Evolutionary conservation across 1,140 invertebrate species (phyloP).

Genomic region (Pararge aegeria): DNA sequence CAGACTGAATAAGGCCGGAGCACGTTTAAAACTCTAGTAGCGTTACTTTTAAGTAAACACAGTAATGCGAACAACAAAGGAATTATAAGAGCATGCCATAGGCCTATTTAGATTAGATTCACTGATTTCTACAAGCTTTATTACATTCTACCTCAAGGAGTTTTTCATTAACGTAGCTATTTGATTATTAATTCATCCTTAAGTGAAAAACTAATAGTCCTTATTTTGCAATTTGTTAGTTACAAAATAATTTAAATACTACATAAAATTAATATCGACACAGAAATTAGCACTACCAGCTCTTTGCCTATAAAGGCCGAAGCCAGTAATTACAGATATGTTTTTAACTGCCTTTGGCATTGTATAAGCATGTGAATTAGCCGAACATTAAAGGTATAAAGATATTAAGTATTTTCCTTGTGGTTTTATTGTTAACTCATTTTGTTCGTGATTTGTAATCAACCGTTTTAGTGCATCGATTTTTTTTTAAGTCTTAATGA

Average conservation of each 20-base stretch:
- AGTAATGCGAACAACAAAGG: too few species aligned
- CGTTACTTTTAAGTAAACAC: too few species aligned
- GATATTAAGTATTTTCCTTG: constrained; percentile 21
- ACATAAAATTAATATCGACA: not conserved
- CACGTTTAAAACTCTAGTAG: too few species aligned
- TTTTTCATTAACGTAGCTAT: not conserved
- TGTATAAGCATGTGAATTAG: constrained; percentile 21
- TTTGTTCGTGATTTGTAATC: constrained; percentile 3
- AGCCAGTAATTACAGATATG: constrained; percentile 21
- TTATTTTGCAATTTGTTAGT: not conserved
- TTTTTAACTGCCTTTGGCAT: constrained; percentile 12
- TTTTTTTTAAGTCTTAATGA: too few species aligned
- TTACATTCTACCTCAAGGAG: too few species aligned
- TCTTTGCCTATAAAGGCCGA: constrained; percentile 23
- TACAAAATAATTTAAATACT: not conserved
- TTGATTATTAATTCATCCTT: not conserved
- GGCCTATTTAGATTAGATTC: too few species aligned
- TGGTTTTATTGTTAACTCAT: constrained; percentile 11
- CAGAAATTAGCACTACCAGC: not conserved
- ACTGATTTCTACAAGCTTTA: too few species aligned
- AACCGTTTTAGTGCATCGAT: too few species aligned
- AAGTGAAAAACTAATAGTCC: not conserved
- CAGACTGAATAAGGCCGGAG: too few species aligned
- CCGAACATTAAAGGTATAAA: constrained; percentile 21
- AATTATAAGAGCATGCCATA: too few species aligned